A percentile compares a stretch with the other conserved stretches of the same genome.
Conservation (phyloP, 2,113 vertebrate species). For the Casuarius casuarius region DNA sequence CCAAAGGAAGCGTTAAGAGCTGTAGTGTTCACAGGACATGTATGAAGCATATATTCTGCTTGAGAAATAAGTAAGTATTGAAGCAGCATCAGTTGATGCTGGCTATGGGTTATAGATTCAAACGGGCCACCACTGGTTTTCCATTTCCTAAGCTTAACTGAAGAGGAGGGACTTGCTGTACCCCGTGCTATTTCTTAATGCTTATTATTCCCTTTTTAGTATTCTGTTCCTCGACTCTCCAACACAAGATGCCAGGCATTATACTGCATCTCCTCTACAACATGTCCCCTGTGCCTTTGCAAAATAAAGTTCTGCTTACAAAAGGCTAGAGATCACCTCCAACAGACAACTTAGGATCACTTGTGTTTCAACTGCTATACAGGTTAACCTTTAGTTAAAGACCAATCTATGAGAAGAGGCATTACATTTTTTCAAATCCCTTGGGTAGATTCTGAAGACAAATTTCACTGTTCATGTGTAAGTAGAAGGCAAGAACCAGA, state of each 20-base stretch:
- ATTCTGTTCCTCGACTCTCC: neutral
- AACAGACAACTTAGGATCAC: neutral
- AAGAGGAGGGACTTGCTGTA: neutral
- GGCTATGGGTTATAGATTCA: neutral
- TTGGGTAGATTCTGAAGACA: neutral
- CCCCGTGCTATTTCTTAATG: neutral
- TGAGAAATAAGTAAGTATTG: neutral
- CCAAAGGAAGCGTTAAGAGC: neutral
- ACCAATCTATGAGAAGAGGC: neutral
- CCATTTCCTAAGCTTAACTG: neutral
- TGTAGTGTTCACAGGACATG: neutral
- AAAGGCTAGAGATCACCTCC: neutral
- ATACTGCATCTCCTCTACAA: neutral
- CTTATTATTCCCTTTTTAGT: neutral
- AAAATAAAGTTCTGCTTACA: neutral
- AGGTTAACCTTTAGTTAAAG: conserved; percentile 26
- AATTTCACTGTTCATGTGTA: neutral
- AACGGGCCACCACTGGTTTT: neutral
- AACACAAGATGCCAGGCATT: neutral
- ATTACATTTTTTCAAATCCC: neutral
- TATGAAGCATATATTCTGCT: neutral
- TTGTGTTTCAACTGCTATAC: neutral
- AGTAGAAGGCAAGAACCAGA: neutral
- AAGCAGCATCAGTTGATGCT: neutral
- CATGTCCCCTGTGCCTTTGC: neutral